Evolutionary conservation across 2,113 vertebrate genomes (phyloP).

Genomic region (Neolamprologus modestus): DNA sequence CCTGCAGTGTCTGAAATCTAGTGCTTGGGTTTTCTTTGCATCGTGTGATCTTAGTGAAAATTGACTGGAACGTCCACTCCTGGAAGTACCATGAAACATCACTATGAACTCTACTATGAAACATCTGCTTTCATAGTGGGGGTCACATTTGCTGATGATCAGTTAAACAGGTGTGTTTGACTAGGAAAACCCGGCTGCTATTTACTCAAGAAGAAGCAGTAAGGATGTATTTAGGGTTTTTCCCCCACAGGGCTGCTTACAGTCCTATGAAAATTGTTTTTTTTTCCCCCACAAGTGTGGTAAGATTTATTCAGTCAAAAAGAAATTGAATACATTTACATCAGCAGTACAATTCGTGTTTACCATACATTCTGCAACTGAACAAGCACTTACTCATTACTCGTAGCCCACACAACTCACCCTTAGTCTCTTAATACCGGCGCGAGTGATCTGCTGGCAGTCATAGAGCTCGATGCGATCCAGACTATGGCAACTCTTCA

Average conservation of each 20-base stretch:
- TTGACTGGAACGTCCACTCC: background rate
- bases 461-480: conserved; percentile 98
- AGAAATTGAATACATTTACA: background rate
- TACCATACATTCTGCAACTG: background rate
- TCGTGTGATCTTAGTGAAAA: background rate
- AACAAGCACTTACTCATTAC: background rate
- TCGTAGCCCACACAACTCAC: conserved; percentile 63
- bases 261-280: background rate
- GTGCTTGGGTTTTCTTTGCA: background rate
- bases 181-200: rapidly evolving
- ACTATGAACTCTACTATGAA: background rate
- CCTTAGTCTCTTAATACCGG: conserved; percentile 96
- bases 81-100: background rate
- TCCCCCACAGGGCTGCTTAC: background rate
- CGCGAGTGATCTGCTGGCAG: conserved; percentile 96
- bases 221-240: background rate
- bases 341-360: background rate
- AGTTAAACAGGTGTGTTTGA: rapidly evolving
- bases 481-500: conserved; percentile 95
- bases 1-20: background rate
- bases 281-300: background rate
- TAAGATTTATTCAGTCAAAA: background rate
- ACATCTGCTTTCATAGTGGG: background rate
- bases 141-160: background rate
- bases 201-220: background rate